These are phyloP conservation scores for Phortica magna DNA, from an alignment of 2,888 invertebrate genomes.

Conservation along the genomic window DNA sequence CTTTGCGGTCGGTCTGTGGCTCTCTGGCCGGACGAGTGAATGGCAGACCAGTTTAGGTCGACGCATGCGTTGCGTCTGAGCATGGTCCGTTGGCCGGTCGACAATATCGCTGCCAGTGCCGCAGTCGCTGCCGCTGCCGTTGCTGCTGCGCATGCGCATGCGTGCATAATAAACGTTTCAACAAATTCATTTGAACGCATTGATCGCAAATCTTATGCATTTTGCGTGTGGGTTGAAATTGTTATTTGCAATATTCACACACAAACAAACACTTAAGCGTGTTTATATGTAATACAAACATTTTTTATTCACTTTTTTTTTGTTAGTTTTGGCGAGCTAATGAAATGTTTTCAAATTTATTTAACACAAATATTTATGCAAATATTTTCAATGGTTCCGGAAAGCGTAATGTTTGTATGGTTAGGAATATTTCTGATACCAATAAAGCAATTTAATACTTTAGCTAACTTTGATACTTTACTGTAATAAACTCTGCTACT, in stretches of 20 bases:
- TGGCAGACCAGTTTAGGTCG: conserved; percentile 18
- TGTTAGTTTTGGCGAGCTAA: conserved; percentile 2
- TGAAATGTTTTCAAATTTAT: conserved; percentile 13
- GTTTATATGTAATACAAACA: conserved; percentile 37
- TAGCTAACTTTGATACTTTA: too few relatives aligned
- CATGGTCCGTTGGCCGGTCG: conserved; percentile 35
- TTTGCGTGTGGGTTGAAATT: conserved; percentile 63
- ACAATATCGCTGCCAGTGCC: neutral
- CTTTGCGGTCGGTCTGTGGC: conserved; percentile 11
- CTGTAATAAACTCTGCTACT: too few relatives aligned
- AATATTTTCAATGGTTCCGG: neutral
- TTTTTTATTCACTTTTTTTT: conserved; percentile 46
- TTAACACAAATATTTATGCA: conserved; percentile 24
- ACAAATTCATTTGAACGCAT: conserved; percentile 36
- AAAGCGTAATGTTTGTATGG: too few relatives aligned
- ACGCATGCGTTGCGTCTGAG: conserved; percentile 4
- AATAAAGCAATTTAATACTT: too few relatives aligned
- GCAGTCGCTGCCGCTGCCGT: neutral
- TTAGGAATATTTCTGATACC: too few relatives aligned
- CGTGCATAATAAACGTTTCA: conserved; percentile 31
- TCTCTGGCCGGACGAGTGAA: conserved; percentile 7
- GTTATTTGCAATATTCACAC: conserved; percentile 63
- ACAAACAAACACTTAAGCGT: conserved; percentile 46
- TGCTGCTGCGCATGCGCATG: conserved; percentile 43
- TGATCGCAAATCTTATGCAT: conserved; percentile 50